Base-by-base conservation (phyloP, 2,797 vertebrate genomes). In the Phaenicophaeus curvirostris region DNA sequence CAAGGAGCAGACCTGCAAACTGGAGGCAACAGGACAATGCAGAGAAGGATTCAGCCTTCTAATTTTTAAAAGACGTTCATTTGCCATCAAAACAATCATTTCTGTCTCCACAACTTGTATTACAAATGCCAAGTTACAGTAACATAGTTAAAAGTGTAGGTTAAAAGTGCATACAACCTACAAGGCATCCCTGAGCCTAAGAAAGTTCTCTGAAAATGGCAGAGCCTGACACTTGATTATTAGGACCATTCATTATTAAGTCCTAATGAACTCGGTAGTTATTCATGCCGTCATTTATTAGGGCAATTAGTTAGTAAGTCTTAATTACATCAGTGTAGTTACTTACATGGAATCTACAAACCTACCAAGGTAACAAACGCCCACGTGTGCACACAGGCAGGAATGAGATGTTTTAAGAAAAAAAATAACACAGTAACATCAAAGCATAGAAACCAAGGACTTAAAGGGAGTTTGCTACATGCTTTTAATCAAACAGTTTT, bases 121-220 rank as follows among this genome's bases (percentile, higher is more conserved):
- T 59, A 58, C 0, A 1, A 84, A 92, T 13, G 18, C 2, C 5
- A 1, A 85, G 53, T 44, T 59, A 73, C 8, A 25, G n/a, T 0
- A 55, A 17, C 11, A 8, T 1, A 37, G 10, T 18, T 57, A 3
- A 41, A 67, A 68, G 5, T 0, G 2, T 18, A n/a, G n/a, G n/a
- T n/a, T n/a, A n/a, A n/a, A n/a, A n/a, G n/a, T 65, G 54, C 50
- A 77, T 5, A 31, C 15, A 46, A 77, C 37, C 24, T 67, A 42
- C 35, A 74, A 5, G 8, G 42, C 15, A 65, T 1, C 6, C 18
- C 1, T 65, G 2, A 62, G n/a, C 33, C n/a, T 25, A 67, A 54
- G 28, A 35, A 54, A 68, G n/a, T 44, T 83, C 37, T 75, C 46
- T 77, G 33, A 72, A 74, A 54, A 51, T 39, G 33, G 48, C n/a